These are phyloP conservation scores for Gila robusta DNA, from an alignment of 2,797 vertebrate genomes.

Conservation along the genomic window DNA sequence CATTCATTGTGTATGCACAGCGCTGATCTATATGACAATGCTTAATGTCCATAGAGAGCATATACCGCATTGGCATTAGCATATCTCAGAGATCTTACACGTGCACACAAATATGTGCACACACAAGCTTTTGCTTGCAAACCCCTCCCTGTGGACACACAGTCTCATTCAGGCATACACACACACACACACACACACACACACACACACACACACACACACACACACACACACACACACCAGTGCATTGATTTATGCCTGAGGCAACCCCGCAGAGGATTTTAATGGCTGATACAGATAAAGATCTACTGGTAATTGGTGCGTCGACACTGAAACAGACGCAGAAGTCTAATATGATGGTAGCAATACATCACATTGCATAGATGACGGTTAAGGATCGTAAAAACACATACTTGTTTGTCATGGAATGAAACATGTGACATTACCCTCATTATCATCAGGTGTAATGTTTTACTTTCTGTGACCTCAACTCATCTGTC, in stretches of 20 bases:
- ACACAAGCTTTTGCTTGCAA: slow-evolving; percentile 23
- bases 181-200: neutral
- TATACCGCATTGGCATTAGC: slow-evolving; percentile 5
- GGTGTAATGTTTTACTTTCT: slow-evolving; percentile 10
- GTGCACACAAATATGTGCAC: slow-evolving; percentile 33
- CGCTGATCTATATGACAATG: slow-evolving; percentile 20
- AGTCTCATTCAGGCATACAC: neutral
- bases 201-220: neutral
- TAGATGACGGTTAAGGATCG: neutral
- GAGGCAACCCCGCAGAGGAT: neutral
- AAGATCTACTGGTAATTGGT: slow-evolving; percentile 14
- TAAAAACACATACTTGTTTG: slow-evolving; percentile 3
- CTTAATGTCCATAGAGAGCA: slow-evolving; percentile 31
- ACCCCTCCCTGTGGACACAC: slow-evolving; percentile 17
- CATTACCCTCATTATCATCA: neutral
- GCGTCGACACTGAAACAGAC: neutral
- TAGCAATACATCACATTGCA: neutral
- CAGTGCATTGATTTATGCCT: slow-evolving; percentile 23
- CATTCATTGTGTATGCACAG: slow-evolving; percentile 34
- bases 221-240: neutral
- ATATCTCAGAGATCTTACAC: slow-evolving; percentile 28
- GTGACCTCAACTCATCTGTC: slow-evolving; percentile 6
- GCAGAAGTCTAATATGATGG: neutral
- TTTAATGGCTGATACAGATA: slow-evolving; percentile 20
- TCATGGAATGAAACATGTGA: neutral